These are phyloP conservation scores for Himalopsyche kuldschensis DNA, from an alignment of 2,888 invertebrate genomes.

Conservation along the genomic window DNA sequence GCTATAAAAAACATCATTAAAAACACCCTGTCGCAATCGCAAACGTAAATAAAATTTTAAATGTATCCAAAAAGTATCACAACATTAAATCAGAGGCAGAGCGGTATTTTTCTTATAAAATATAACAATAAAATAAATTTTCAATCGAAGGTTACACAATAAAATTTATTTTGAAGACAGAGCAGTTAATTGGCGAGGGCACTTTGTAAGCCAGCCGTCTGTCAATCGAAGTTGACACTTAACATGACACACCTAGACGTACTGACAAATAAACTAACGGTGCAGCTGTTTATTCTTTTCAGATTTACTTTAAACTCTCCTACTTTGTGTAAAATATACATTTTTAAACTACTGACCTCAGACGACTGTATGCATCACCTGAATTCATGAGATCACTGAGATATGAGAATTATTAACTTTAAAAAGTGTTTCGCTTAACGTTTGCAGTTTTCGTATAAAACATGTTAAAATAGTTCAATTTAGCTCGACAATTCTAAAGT, in stretches of 20 bases:
- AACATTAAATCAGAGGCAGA: background rate
- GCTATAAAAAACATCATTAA: too few species aligned
- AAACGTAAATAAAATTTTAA: too few species aligned
- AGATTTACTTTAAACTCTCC: background rate
- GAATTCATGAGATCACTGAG: too few species aligned
- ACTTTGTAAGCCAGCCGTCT: background rate
- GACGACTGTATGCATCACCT: too few species aligned
- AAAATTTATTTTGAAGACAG: background rate
- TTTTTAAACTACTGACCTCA: background rate
- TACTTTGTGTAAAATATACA: background rate
- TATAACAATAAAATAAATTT: background rate
- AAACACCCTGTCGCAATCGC: too few species aligned
- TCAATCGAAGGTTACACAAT: background rate
- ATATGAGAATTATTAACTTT: too few species aligned
- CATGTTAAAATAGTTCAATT: too few species aligned
- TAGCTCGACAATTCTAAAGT: too few species aligned
- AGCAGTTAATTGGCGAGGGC: background rate
- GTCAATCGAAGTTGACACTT: background rate
- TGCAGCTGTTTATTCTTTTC: background rate
- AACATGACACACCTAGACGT: background rate
- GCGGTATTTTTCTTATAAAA: background rate
- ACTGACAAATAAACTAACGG: background rate
- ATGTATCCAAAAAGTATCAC: background rate
- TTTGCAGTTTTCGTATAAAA: too few species aligned
- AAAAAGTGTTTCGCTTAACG: too few species aligned